Conservation (phyloP, 2,113 vertebrate species). For the Calonectris borealis region DNA sequence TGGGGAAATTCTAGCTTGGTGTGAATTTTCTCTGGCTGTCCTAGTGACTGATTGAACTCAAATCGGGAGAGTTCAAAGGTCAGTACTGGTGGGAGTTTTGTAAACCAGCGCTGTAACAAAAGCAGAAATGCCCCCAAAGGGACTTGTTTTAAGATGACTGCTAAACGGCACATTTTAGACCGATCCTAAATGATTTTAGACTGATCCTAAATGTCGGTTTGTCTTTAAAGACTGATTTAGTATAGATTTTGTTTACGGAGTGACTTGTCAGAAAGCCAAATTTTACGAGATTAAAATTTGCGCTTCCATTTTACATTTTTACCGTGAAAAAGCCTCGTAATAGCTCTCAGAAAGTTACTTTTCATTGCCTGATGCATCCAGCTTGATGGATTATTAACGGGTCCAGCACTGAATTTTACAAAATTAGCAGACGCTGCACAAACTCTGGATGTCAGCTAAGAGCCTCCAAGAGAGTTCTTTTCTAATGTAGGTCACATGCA, state of each 20-base stretch:
- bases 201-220: not conserved
- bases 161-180: not conserved
- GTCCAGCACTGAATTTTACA: not conserved
- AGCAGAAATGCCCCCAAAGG: constrained; percentile 42
- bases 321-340: not conserved
- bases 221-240: not conserved
- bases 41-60: constrained; percentile 95
- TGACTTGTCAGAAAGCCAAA: not conserved
- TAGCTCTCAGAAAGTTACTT: not conserved
- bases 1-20: constrained; percentile 94
- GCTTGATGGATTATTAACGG: not conserved
- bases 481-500: not conserved
- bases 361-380: not conserved
- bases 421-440: not conserved
- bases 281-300: not conserved
- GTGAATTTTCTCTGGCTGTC: constrained; percentile 98
- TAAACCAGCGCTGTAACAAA: constrained; percentile 90
- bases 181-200: not conserved
- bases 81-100: constrained; percentile 92
- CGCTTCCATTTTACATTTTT: not conserved
- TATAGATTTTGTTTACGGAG: not conserved
- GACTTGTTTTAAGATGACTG: not conserved
- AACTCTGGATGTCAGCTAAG: not conserved
- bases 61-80: constrained; percentile 98
- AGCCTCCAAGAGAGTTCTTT: not conserved